Percentiles rank a stretch among this genome's conserved stretches.
Conservation (phyloP, 2,888 invertebrate species). For the Myathropa florea region DNA sequence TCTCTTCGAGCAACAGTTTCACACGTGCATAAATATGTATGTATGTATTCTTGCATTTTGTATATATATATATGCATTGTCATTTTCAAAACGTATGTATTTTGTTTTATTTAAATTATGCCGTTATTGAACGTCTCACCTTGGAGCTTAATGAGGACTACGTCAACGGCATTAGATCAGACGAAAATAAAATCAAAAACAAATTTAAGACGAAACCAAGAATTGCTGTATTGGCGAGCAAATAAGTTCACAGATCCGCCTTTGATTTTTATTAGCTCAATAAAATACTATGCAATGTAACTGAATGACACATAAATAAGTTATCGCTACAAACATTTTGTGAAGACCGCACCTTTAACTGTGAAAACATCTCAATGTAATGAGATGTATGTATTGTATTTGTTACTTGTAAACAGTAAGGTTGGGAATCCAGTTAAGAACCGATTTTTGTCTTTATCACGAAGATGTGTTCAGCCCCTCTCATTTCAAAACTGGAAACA, state of each 20-base stretch:
- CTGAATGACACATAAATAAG: background rate
- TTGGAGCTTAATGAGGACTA: conserved; percentile 9
- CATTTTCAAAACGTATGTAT: background rate
- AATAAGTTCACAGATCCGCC: conserved; percentile 11
- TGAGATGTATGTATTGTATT: background rate
- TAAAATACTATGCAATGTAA: conserved; percentile 5
- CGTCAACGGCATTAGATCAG: conserved; percentile 12
- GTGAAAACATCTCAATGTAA: background rate
- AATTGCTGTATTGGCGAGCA: background rate
- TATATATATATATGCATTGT: background rate
- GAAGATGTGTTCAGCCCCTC: background rate
- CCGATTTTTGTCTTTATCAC: background rate
- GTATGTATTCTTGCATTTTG: too few species aligned
- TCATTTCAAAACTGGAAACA: background rate
- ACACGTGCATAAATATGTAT: background rate
- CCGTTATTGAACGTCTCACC: conserved; percentile 6
- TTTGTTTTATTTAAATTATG: background rate
- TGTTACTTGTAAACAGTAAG: background rate
- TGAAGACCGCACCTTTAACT: background rate
- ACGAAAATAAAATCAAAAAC: background rate
- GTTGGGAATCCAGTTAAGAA: background rate
- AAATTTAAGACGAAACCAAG: conserved; percentile 1
- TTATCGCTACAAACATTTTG: background rate
- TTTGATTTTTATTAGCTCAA: conserved; percentile 4
- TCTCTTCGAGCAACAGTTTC: background rate